Evolutionary conservation across 2,113 vertebrate genomes (phyloP).

Genomic region (Chionis minor): DNA sequence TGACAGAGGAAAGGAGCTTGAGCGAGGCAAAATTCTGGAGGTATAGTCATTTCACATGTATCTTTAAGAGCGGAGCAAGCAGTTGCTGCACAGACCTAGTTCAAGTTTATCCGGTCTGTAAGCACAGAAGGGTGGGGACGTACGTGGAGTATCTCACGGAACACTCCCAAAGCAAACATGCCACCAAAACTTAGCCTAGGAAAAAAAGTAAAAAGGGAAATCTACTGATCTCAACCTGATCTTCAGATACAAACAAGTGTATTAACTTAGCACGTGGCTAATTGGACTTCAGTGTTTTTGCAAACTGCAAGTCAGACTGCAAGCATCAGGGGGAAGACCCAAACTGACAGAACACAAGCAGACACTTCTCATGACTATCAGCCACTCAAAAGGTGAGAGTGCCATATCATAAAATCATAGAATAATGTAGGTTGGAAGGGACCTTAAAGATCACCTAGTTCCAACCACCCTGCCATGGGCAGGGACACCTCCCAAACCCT

Average conservation of each 20-base stretch:
- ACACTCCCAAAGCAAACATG: neutral
- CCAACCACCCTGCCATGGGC: too few relatives aligned
- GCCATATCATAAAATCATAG: too few relatives aligned
- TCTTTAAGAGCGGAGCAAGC: neutral
- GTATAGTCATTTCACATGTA: neutral
- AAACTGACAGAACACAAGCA: neutral
- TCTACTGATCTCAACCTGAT: neutral
- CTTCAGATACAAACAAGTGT: neutral
- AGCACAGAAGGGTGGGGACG: neutral
- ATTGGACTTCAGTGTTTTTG: neutral
- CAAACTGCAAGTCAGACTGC: neutral
- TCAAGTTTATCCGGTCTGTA: neutral
- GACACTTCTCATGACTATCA: neutral
- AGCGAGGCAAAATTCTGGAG: neutral
- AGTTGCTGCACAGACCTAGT: neutral
- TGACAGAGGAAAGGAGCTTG: neutral
- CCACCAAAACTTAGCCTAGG: neutral
- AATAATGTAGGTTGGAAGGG: too few relatives aligned
- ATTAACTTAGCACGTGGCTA: neutral
- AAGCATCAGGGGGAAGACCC: neutral
- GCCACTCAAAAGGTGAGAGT: neutral
- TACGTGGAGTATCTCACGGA: accelerated
- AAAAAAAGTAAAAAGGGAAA: neutral
- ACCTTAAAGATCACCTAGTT: too few relatives aligned
- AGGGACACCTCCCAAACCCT: too few relatives aligned